Evolutionary conservation across 2,888 invertebrate genomes (phyloP).

Genomic region (Drosophila neutralis): DNA sequence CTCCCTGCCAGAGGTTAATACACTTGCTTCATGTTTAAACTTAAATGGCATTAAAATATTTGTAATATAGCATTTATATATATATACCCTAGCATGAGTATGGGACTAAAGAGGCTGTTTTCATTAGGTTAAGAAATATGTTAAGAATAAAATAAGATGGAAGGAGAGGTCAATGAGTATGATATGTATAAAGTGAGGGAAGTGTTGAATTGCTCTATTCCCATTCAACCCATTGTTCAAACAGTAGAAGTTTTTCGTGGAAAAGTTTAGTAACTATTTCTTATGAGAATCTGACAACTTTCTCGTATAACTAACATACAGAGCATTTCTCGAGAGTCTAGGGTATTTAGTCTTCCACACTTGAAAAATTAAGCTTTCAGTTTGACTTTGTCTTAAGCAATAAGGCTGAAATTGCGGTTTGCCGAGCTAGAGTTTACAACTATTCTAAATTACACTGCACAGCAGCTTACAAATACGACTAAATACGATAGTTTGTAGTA

Average conservation of each 20-base stretch:
- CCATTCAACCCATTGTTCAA: not conserved
- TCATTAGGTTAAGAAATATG: not conserved
- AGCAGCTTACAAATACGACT: constrained; percentile 9
- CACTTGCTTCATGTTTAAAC: constrained; percentile 75
- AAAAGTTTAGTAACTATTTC: not conserved
- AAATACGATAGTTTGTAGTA: not conserved
- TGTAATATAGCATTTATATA: constrained; percentile 69
- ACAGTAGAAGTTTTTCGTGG: not conserved
- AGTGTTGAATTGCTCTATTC: not conserved
- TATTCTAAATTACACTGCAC: constrained; percentile 40
- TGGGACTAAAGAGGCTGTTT: not conserved
- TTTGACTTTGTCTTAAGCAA: constrained; percentile 72
- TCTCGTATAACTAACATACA: not conserved
- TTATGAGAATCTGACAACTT: not conserved
- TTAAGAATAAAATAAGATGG: not conserved
- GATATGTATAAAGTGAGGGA: no score
- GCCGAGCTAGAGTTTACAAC: constrained; percentile 33
- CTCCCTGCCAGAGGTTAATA: constrained; percentile 63
- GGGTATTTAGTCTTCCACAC: not conserved
- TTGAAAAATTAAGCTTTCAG: not conserved
- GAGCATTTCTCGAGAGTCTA: not conserved
- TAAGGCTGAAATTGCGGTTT: constrained; percentile 25
- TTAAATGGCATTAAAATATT: constrained; percentile 79
- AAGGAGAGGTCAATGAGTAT: not conserved
- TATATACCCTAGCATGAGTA: constrained; percentile 16